phyloP scores from a whole-genome alignment of 2,113 vertebrate genomes.

The Corydoras sp. region DNA sequence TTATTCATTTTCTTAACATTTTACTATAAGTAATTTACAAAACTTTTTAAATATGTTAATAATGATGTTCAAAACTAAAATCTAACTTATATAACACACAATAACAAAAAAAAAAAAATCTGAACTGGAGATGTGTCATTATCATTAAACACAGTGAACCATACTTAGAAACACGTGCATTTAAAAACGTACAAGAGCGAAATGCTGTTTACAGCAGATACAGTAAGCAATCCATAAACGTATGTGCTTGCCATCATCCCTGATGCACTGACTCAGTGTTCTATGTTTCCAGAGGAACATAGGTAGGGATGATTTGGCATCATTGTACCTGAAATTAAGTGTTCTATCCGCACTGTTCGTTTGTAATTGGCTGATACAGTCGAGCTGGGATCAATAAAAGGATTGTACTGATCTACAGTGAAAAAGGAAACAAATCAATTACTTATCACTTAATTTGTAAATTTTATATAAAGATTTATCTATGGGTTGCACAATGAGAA shows the following conservation, averaged over 20 bases:
- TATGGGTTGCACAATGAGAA: no score
- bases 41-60: no score
- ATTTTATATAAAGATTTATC: not conserved
- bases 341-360: conserved; percentile 76
- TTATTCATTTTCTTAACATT: no score
- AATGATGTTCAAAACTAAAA: no score
- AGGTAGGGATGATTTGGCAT: conserved; percentile 64
- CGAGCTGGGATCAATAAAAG: conserved; percentile 78
- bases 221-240: conserved; percentile 3
- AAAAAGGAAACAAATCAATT: conserved; percentile 59
- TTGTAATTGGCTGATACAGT: conserved; percentile 78
- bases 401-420: conserved; percentile 86
- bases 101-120: no score
- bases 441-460: conserved; percentile 46
- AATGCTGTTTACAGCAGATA: conserved; percentile 18
- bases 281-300: conserved; percentile 72
- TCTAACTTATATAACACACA: no score
- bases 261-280: conserved; percentile 40
- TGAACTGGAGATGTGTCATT: no score
- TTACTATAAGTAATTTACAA: no score
- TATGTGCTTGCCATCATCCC: conserved; percentile 11
- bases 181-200: conserved; percentile 19
- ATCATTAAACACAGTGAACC: no score
- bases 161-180: not conserved
- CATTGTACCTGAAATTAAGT: conserved; percentile 77